Conservation (phyloP, 2,113 vertebrate genomes). For the Pica pica region DNA sequence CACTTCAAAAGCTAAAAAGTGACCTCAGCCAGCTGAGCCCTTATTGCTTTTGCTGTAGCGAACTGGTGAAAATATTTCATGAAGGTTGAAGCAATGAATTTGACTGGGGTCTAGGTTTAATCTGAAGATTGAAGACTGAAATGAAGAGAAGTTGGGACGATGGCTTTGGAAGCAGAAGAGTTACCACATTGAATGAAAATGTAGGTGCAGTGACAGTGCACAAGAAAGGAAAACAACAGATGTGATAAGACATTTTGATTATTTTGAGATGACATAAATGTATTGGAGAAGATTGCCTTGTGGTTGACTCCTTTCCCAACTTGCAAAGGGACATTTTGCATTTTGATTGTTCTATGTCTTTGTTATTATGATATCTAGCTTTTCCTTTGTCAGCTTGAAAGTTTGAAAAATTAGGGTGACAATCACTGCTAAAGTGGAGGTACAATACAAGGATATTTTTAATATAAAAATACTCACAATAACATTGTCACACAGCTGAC, state of each 20-base stretch:
- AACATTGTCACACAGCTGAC: background rate
- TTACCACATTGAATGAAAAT: rapidly evolving
- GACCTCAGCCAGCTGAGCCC: background rate
- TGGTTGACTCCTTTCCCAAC: background rate
- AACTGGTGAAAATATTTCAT: background rate
- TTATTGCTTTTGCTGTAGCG: background rate
- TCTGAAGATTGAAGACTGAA: background rate
- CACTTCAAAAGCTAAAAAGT: background rate
- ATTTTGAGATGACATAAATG: background rate
- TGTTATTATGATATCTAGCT: background rate
- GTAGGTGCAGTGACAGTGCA: background rate
- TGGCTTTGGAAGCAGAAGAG: background rate
- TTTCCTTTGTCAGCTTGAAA: background rate
- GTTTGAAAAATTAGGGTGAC: background rate
- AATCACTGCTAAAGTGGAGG: background rate
- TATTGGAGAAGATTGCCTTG: background rate
- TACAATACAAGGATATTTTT: background rate
- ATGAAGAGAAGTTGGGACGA: background rate
- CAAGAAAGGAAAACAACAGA: background rate
- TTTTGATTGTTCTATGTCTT: background rate
- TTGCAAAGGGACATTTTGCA: background rate
- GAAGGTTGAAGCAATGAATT: background rate
- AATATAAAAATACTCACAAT: background rate
- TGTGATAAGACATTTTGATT: background rate
- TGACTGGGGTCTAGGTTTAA: background rate